phyloP scores from a whole-genome alignment of 2,888 invertebrate genomes.

The Leptodirus hochenwartii region DNA sequence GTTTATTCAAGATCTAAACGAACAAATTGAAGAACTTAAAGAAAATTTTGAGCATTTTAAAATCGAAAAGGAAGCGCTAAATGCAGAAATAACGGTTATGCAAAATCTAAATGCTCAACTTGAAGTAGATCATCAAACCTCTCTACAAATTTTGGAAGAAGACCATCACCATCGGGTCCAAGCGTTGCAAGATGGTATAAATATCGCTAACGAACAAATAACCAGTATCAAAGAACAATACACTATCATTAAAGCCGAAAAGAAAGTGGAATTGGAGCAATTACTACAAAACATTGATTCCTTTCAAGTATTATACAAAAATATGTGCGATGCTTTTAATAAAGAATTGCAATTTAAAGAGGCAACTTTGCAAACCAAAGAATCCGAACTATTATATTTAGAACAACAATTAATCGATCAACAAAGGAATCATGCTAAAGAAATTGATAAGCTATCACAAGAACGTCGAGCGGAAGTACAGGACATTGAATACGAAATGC shows the following conservation, averaged over 20 bases:
- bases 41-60: slow-evolving; percentile 26
- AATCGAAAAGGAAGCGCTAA: slow-evolving; percentile 24
- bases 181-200: too few relatives aligned
- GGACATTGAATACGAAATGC: slow-evolving; percentile 21
- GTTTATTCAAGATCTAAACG: slow-evolving; percentile 29
- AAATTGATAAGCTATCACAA: slow-evolving; percentile 17
- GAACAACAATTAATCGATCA: slow-evolving; percentile 12
- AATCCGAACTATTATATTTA: slow-evolving; percentile 11
- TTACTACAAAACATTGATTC: slow-evolving; percentile 11
- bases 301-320: background rate
- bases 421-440: slow-evolving; percentile 12
- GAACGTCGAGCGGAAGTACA: slow-evolving; percentile 19
- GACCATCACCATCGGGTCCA: too few relatives aligned
- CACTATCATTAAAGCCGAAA: too few relatives aligned
- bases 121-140: slow-evolving; percentile 26
- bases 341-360: background rate
- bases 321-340: slow-evolving; percentile 13
- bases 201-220: too few relatives aligned
- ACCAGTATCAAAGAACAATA: too few relatives aligned
- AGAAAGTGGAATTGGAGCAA: slow-evolving; percentile 10
- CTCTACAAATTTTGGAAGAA: slow-evolving; percentile 25
- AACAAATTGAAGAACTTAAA: slow-evolving; percentile 32
- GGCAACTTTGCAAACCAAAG: background rate
- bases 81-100: slow-evolving; percentile 24
- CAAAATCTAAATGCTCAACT: slow-evolving; percentile 27